Percentiles rank a stretch among this genome's conserved stretches.
Conservation (phyloP, 2,113 vertebrate genomes). For the Rhinolophus ferrumequinum region DNA sequence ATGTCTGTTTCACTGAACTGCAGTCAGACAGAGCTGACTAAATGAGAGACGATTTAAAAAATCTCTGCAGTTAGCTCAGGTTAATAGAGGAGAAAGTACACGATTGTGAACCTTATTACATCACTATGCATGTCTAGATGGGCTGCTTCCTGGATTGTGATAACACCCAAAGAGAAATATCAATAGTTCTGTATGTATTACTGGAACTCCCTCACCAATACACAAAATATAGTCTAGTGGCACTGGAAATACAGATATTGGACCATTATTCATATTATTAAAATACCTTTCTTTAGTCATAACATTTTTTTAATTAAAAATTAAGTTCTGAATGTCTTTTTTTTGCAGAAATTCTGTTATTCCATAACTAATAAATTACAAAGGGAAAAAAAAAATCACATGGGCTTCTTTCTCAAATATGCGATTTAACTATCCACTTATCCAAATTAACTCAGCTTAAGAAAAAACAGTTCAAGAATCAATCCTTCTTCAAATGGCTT, state of each 20-base stretch:
- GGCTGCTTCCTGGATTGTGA: background rate
- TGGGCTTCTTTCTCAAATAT: constrained; percentile 43
- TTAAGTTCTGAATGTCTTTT: too few relatives aligned
- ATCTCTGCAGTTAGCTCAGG: background rate
- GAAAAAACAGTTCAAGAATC: constrained; percentile 68
- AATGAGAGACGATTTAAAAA: background rate
- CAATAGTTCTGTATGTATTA: background rate
- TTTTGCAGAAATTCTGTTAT: too few relatives aligned
- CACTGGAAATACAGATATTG: background rate
- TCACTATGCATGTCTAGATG: background rate
- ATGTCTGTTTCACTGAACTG: background rate
- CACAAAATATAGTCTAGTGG: background rate
- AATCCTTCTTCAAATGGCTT: constrained; percentile 73
- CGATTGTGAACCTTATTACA: background rate
- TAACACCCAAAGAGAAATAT: background rate
- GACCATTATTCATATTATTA: background rate
- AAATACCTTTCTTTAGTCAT: constrained; percentile 34
- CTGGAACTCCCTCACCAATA: background rate
- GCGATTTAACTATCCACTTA: constrained; percentile 78
- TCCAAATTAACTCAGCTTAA: constrained; percentile 58
- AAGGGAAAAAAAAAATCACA: background rate
- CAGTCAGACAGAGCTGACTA: background rate
- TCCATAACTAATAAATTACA: constrained; percentile 1
- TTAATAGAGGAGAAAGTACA: background rate
- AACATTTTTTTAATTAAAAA: background rate